Evolutionary conservation across 2,888 invertebrate species (phyloP).

Genomic region (Opisthograptis luteolata): DNA sequence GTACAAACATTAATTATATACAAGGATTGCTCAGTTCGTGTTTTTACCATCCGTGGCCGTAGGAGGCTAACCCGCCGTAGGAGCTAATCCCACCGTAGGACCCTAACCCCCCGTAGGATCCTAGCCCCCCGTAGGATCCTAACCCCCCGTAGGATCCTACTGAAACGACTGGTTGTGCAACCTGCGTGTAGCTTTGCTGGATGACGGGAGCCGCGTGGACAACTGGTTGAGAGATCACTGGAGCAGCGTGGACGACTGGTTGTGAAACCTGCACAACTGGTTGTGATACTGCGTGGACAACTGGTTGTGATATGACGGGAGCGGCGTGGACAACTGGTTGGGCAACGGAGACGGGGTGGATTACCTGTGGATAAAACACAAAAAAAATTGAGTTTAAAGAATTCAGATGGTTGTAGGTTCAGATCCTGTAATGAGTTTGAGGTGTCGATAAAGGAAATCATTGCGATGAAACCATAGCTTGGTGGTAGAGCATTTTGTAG

Average conservation of each 20-base stretch:
- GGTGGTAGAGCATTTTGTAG: too few relatives aligned
- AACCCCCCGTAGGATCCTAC: slow-evolving; percentile 14
- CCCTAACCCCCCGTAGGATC: slow-evolving; percentile 42
- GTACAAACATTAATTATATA: slow-evolving; percentile 51
- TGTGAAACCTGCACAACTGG: slow-evolving; percentile 49
- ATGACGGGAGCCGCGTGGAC: slow-evolving; percentile 43
- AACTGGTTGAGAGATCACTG: slow-evolving; percentile 35
- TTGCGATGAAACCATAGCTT: too few relatives aligned
- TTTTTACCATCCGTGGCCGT: slow-evolving; percentile 71
- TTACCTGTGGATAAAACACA: slow-evolving; percentile 44
- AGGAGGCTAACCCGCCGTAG: slow-evolving; percentile 27
- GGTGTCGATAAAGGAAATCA: too few relatives aligned
- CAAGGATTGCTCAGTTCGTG: slow-evolving; percentile 28
- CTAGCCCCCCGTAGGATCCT: slow-evolving; percentile 26
- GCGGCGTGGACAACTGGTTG: slow-evolving; percentile 56
- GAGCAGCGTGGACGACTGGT: slow-evolving; percentile 50
- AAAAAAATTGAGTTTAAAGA: too few relatives aligned
- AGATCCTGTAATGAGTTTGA: too few relatives aligned
- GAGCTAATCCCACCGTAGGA: slow-evolving; percentile 26
- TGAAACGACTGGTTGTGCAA: slow-evolving; percentile 43
- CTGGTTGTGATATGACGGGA: slow-evolving; percentile 31
- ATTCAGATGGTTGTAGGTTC: too few relatives aligned
- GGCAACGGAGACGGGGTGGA: slow-evolving; percentile 54
- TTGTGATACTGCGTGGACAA: slow-evolving; percentile 41
- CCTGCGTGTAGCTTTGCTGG: slow-evolving; percentile 55